phyloP scores from a whole-genome alignment of 1,140 invertebrate species.

The Metaphire vulgaris region DNA sequence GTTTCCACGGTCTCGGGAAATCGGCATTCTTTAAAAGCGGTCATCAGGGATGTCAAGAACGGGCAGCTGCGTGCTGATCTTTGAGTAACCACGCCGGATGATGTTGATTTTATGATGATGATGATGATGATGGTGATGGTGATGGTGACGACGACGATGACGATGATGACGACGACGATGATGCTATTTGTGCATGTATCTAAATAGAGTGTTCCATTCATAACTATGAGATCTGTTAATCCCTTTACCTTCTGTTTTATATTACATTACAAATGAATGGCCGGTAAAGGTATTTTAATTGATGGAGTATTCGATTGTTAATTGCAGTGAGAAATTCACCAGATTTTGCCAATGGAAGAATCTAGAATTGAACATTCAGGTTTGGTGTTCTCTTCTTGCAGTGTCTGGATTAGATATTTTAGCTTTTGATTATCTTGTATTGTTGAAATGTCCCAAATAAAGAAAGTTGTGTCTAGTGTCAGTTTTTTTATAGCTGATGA shows the following conservation, averaged over 20 bases:
- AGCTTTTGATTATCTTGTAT: too few species aligned
- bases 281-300: background rate
- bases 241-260: background rate
- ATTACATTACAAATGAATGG: background rate
- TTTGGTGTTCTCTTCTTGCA: conserved; percentile 54
- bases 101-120: too few species aligned
- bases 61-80: too few species aligned
- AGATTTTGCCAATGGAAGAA: conserved; percentile 99
- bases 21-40: too few species aligned
- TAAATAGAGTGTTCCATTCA: background rate
- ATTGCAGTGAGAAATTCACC: conserved; percentile 92
- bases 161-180: background rate
- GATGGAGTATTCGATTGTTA: background rate
- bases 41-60: too few species aligned
- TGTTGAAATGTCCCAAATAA: too few species aligned
- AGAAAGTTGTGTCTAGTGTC: too few species aligned
- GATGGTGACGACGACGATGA: background rate
- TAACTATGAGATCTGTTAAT: background rate
- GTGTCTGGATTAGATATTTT: too few species aligned
- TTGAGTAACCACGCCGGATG: too few species aligned
- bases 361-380: conserved; percentile 97
- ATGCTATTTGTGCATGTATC: background rate
- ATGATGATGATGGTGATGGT: background rate
- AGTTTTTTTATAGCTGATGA: too few species aligned
- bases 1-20: too few species aligned